Evolutionary conservation across 2,888 invertebrate genomes (phyloP).

Genomic region (Anodontia alba): DNA sequence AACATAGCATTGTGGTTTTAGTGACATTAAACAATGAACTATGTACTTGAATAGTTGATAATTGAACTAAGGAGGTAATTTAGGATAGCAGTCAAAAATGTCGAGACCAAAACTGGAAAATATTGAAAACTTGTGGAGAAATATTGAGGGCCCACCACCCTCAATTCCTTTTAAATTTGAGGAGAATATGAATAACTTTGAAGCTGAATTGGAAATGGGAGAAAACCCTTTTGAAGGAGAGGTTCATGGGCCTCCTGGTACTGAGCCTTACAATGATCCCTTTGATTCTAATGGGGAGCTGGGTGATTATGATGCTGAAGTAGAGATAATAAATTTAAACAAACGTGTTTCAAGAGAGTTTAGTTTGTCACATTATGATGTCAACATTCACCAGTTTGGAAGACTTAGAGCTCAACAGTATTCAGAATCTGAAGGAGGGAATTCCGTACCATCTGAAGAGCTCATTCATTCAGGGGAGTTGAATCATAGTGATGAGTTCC

Average conservation of each 20-base stretch:
- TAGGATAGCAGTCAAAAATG: not conserved
- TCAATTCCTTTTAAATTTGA: slow-evolving; percentile 16
- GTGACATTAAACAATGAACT: too few species aligned
- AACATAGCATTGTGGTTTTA: too few species aligned
- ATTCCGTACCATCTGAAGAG: not conserved
- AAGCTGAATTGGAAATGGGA: not conserved
- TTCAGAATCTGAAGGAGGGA: slow-evolving; percentile 1
- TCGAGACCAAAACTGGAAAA: slow-evolving; percentile 2
- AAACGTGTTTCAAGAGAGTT: slow-evolving; percentile 46
- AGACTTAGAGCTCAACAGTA: slow-evolving; percentile 17
- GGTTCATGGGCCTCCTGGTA: not conserved
- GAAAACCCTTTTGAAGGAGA: slow-evolving; percentile 23
- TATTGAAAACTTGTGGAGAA: slow-evolving; percentile 56
- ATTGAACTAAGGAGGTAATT: too few species aligned
- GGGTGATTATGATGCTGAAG: slow-evolving; percentile 43
- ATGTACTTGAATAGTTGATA: too few species aligned
- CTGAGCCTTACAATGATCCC: slow-evolving; percentile 35
- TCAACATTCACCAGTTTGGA: slow-evolving; percentile 34
- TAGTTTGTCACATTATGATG: slow-evolving; percentile 56
- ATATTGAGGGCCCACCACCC: slow-evolving; percentile 32
- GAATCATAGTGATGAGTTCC: not conserved
- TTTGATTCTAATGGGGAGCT: slow-evolving; percentile 35
- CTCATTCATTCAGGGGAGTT: not conserved
- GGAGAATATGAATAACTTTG: not conserved
- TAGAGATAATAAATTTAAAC: slow-evolving; percentile 46